Evolutionary conservation across 2,888 invertebrate genomes (phyloP), one percentile per base, ranked within the genome.

Genomic region (Harpalus rubripes): DNA sequence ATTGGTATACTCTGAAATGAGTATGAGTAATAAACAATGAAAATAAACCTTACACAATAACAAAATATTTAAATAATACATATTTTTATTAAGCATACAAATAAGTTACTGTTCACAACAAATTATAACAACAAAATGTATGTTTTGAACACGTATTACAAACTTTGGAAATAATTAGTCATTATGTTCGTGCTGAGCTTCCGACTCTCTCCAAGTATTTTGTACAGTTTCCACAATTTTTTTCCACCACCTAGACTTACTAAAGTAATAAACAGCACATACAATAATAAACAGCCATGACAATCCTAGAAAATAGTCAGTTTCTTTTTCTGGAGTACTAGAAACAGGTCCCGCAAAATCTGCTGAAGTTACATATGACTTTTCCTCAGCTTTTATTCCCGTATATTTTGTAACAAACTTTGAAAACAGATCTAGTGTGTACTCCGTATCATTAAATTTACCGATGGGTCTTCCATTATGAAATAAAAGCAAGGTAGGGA

Each of bases 131-230:
- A 61, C 63, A 63, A 61, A 52, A 52, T 32, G 32, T 32, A 59
- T 59, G 18, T 59, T 59, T 32, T 32, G 32, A 32, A 32, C 32
- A 4, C 32, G 6, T 32, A 32, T 32, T 32, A 32, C 32, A 32
- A 52, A 59, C 15, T 15, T 22, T n/a, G 16, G 7, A 78, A 83
- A 56, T 76, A 87, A 86, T 91, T 91, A 96, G 88, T 96, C 96
- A 72, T 88, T 87, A 89, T 96, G 96, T 89, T 95, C 95, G 89
- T 95, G 95, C 88, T 96, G 96, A 26, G 95, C 97, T 88, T 97
- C 97, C 2, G 96, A 95, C 90, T 98, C 98, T 85, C 96, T 93
- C 97, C 97, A 98, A 86, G 96, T 96, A 88, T 96, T 96, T 89
- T 96, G 95, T 10, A 97, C 93, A 91, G 95, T 95, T 90, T 98